Evolutionary conservation across 2,797 vertebrate species (phyloP), one percentile per base, ranked within the genome.

Genomic region (Ctenopoma multispine): DNA sequence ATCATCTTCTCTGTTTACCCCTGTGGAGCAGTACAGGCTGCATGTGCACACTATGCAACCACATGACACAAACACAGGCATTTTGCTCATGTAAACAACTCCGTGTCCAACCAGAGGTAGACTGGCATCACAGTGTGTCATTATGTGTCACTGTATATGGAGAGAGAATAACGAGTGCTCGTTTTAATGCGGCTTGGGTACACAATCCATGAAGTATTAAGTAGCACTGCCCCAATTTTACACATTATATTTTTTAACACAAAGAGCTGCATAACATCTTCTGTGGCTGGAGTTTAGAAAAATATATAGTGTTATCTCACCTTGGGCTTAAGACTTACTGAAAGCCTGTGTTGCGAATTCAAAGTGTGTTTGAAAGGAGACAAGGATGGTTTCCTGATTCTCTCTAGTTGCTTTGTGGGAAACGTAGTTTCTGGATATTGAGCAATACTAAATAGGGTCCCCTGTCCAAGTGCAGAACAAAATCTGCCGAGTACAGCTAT

Each of bases 61-160:
- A 64, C 21, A 36, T 80, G 78, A 81, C 69, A 73, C 62, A 79
- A 79, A 72, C 63, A 60, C 51, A 34, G 36, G 74, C 64, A 68
- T 80, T 83, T 65, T 81, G 69, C 87, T 79, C 82, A 75, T 85
- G 83, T 75, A 85, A 90, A 87, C 84, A 89, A 81, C 55, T 62
- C 59, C 75, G 78, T 79, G 72, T 82, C 87, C 80, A 57, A 75
- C 72, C 83, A 84, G 80, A 88, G 77, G 76, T 88, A 80, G 78
- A 81, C 67, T 75, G 73, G 84, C 86, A 79, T 86, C 82, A 87
- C 72, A 81, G 38, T 63, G 69, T 75, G 75, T 90, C 82, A 84
- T 75, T 79, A 47, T 90, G 80, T 77, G 80, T 82, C 81, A 69
- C 62, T 10, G 43, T n/a, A 82, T 79, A 75, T 70, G 57, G 63